phyloP scores from a whole-genome alignment of 2,113 vertebrate genomes.

The Semicossyphus pulcher region DNA sequence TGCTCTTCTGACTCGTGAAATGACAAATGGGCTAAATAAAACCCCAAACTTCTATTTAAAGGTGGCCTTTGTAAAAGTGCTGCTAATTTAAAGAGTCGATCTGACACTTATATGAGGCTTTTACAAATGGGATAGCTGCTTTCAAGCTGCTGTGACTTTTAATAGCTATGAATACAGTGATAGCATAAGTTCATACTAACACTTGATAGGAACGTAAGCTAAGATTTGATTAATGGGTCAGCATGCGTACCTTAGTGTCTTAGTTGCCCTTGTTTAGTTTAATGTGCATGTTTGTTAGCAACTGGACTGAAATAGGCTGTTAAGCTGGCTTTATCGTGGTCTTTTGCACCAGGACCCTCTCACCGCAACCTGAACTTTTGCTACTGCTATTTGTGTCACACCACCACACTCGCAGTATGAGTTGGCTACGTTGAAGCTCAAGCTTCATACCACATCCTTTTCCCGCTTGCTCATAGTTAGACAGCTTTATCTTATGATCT shows the following conservation, averaged over 20 bases:
- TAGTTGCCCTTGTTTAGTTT: conserved; percentile 22
- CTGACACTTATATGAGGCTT: conserved; percentile 11
- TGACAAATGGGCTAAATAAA: neutral
- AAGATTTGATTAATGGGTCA: neutral
- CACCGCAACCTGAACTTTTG: conserved; percentile 43
- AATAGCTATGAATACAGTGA: conserved; percentile 9
- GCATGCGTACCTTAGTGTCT: conserved; percentile 16
- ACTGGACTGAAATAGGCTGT: conserved; percentile 59
- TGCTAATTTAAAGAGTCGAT: neutral
- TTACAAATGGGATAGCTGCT: neutral
- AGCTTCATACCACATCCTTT: conserved; percentile 32
- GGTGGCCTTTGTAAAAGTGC: neutral
- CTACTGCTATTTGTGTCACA: conserved; percentile 54
- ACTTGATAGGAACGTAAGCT: neutral
- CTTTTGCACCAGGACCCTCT: conserved; percentile 35
- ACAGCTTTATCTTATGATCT: neutral
- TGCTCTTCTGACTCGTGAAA: neutral
- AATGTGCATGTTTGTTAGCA: conserved; percentile 28
- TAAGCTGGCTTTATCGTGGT: conserved; percentile 62
- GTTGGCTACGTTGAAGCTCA: neutral
- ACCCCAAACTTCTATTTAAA: neutral
- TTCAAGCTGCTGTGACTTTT: conserved; percentile 1
- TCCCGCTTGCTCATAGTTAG: conserved; percentile 2
- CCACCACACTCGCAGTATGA: conserved; percentile 33
- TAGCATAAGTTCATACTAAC: neutral